Evolutionary conservation across 2,113 vertebrate genomes (phyloP), one percentile per base, ranked within the genome.

Genomic region (Athene noctua): DNA sequence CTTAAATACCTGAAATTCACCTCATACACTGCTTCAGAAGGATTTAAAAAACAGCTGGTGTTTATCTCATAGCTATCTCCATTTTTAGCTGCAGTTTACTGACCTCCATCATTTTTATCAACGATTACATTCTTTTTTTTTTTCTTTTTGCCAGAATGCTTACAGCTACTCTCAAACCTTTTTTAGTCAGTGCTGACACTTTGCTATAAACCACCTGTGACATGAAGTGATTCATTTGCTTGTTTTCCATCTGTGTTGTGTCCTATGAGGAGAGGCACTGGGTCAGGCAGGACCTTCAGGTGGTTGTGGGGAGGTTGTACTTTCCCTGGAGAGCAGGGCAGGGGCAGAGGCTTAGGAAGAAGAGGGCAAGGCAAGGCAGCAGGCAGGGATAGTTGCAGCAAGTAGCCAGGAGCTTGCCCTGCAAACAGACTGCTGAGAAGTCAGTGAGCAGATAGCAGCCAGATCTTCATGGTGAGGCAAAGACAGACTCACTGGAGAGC

Each of bases 41-140:
- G 87, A 94, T 90, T 90, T 90, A 16, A 71, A 91, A 96, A 96
- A 94, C 94, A 96, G 85, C 94, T 96, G 96, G 90, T 97, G 96
- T 97, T 97, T 97, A 97, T 94, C 92, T 90, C 74, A 29, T 38
- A 88, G 78, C 78, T 96, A 80, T 87, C 79, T 91, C 94, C 78
- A 90, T 93, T 97, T 94, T 95, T 97, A 97, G 93, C 96, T 91
- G 74, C 84, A 96, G 84, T 90, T 96, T 93, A 90, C 67, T 94
- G 94, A 96, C 94, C 96, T 90, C 88, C 81, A 93, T 65, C 17
- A 58, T 81, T 90, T 94, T 91, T 75, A 92, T 84, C 90, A 80
- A 89, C 85, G 87, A 89, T 79, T 92, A 44, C 36, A 47, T 94
- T 94, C 7, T 62, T 73, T 72, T 52, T 66, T 42, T 44, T 63